A percentile compares a stretch with the other conserved stretches of the same genome.
These are phyloP conservation scores for Cynopterus brachyotis DNA, from an alignment of 2,113 vertebrate species.

Conservation along the genomic window DNA sequence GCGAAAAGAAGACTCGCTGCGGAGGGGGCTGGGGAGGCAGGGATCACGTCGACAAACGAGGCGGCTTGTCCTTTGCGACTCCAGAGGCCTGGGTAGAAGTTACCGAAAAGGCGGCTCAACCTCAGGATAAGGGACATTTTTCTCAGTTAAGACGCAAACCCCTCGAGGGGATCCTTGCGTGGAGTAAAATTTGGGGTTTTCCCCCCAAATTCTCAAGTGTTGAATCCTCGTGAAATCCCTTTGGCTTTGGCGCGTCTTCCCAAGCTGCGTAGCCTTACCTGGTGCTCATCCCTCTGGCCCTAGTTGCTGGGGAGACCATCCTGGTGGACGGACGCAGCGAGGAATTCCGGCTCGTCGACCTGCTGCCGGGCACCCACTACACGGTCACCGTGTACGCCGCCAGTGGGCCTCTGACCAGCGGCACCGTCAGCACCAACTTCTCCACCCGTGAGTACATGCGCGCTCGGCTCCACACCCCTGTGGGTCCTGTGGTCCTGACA, in stretches of 20 bases:
- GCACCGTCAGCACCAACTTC: constrained; percentile 92
- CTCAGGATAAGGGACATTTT: background rate
- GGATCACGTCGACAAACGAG: background rate
- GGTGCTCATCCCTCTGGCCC: constrained; percentile 34
- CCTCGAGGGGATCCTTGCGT: background rate
- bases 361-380: constrained; percentile 93
- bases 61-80: background rate
- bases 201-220: background rate
- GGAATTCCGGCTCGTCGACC: constrained; percentile 91
- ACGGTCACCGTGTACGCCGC: constrained; percentile 92
- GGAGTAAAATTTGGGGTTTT: background rate
- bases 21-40: background rate
- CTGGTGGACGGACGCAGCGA: constrained; percentile 92
- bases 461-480: background rate
- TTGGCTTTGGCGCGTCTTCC: background rate
- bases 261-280: background rate
- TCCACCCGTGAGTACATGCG: constrained; percentile 91
- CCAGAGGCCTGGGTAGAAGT: background rate
- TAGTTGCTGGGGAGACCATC: constrained; percentile 94
- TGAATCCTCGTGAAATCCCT: background rate
- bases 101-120: background rate
- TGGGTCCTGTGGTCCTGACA: background rate
- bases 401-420: constrained; percentile 92
- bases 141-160: background rate
- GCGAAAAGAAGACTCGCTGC: background rate